Evolutionary conservation across 2,113 vertebrate species (phyloP).

Genomic region (Accipiter virgatus): DNA sequence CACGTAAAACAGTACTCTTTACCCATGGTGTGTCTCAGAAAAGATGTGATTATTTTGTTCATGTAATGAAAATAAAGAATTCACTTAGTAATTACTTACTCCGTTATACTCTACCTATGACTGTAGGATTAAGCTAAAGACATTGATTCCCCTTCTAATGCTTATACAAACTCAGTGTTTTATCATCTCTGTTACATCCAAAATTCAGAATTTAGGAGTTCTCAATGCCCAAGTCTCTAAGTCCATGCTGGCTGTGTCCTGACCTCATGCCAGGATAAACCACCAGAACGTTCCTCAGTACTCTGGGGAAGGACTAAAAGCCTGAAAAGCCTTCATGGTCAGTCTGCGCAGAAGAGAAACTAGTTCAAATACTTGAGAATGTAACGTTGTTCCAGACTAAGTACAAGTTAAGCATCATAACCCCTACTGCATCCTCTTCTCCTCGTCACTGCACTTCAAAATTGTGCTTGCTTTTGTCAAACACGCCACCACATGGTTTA

Average conservation of each 20-base stretch:
- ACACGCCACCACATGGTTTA: slow-evolving; percentile 14
- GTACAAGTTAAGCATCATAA: not conserved
- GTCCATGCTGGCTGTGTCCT: not conserved
- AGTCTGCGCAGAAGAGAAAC: not conserved
- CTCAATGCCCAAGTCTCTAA: not conserved
- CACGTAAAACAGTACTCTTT: not conserved
- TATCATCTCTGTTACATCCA: not conserved
- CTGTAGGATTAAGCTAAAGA: not conserved
- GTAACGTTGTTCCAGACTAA: not conserved
- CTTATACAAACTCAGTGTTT: not conserved
- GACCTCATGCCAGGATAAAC: not conserved
- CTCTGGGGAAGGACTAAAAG: not conserved
- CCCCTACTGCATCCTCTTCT: not conserved
- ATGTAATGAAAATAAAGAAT: not conserved
- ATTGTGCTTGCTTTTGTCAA: not conserved
- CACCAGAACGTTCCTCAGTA: not conserved
- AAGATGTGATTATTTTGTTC: not conserved
- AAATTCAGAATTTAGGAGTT: not conserved
- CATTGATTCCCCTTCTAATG: not conserved
- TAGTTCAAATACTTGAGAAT: not conserved
- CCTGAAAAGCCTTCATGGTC: not conserved
- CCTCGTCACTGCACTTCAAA: not conserved
- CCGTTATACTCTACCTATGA: not conserved
- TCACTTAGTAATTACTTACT: not conserved
- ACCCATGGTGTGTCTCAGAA: not conserved